These are phyloP conservation scores for Aporophyla nigra DNA, from an alignment of 2,888 invertebrate genomes.

Conservation along the genomic window DNA sequence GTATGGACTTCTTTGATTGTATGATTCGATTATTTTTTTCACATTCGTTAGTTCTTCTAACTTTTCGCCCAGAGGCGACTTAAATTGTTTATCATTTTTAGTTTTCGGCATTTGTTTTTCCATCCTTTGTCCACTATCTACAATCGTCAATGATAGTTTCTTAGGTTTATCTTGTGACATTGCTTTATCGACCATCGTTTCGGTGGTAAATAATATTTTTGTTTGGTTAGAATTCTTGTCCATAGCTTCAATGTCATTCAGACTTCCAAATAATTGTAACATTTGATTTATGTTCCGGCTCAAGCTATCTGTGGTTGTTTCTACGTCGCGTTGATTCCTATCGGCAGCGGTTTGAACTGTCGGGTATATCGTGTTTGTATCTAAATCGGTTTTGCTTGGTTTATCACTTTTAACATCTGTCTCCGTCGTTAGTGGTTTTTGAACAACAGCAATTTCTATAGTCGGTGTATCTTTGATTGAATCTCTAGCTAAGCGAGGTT, in stretches of 20 bases:
- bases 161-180: background rate
- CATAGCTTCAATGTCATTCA: slow-evolving; percentile 57
- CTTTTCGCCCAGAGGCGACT: background rate
- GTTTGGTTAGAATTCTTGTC: slow-evolving; percentile 41
- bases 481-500: slow-evolving; percentile 42
- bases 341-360: slow-evolving; percentile 22
- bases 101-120: background rate
- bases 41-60: background rate
- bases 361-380: background rate
- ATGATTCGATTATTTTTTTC: background rate
- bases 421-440: background rate
- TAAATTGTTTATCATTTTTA: too few relatives aligned
- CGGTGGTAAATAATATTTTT: slow-evolving; percentile 4
- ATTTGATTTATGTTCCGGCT: slow-evolving; percentile 70
- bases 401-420: too few relatives aligned
- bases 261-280: slow-evolving; percentile 67
- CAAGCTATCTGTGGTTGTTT: slow-evolving; percentile 42
- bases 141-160: slow-evolving; percentile 2
- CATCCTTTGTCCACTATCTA: slow-evolving; percentile 9
- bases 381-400: background rate
- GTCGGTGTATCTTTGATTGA: slow-evolving; percentile 32
- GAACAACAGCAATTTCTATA: slow-evolving; percentile 30
- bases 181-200: background rate
- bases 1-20: background rate
- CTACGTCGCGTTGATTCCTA: slow-evolving; percentile 13